Evolutionary conservation across 2,888 invertebrate species (phyloP).

Genomic region (Argyresthia albistria): DNA sequence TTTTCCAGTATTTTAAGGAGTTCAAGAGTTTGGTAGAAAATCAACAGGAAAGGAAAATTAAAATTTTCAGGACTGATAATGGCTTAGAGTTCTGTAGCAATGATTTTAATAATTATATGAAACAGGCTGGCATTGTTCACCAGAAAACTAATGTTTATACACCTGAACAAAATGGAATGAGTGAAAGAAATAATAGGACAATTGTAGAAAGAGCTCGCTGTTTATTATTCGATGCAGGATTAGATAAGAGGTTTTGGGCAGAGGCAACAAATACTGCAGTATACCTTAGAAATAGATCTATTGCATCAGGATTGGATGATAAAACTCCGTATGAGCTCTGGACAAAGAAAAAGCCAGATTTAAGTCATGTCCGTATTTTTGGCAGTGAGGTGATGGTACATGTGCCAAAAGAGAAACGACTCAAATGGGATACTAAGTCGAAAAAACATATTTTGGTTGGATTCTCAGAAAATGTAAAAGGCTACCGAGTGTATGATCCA

Average conservation of each 20-base stretch:
- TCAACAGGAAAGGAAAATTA: too few relatives aligned
- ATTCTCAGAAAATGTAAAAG: constrained; percentile 15
- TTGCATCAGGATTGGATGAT: constrained; percentile 11
- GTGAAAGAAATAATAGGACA: constrained; percentile 15
- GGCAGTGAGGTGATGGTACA: constrained; percentile 16
- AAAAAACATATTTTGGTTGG: constrained; percentile 12
- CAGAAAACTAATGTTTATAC: constrained; percentile 15
- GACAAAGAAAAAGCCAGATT: constrained; percentile 13
- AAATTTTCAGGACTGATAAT: too few relatives aligned
- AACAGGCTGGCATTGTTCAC: constrained; percentile 13
- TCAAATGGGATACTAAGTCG: constrained; percentile 16
- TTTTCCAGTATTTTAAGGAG: too few relatives aligned
- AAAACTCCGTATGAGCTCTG: constrained; percentile 16
- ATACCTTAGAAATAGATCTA: constrained; percentile 9
- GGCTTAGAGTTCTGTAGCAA: too few relatives aligned
- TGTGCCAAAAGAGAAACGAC: constrained; percentile 13
- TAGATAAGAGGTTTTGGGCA: constrained; percentile 15
- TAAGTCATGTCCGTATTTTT: constrained; percentile 12
- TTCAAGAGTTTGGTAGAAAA: too few relatives aligned
- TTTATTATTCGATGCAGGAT: constrained; percentile 12
- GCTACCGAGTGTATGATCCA: constrained; percentile 15
- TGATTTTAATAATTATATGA: constrained; percentile 6
- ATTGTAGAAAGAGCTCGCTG: constrained; percentile 13
- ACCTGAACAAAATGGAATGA: constrained; percentile 16
- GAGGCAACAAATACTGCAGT: constrained; percentile 12